phyloP scores from a whole-genome alignment of 2,888 invertebrate species.

The Nipponacmea schrenckii region DNA sequence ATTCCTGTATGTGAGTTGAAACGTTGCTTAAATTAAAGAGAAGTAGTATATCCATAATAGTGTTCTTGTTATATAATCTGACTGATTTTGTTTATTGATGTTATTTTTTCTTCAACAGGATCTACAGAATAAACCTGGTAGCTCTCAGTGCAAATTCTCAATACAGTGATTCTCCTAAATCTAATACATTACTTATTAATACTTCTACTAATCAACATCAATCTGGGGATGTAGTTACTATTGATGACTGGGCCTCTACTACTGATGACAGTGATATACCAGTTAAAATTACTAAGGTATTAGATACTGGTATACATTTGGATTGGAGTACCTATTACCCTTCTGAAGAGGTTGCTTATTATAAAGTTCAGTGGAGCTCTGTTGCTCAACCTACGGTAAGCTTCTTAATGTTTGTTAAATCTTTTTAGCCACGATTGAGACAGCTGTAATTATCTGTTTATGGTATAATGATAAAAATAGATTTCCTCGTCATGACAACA shows the following conservation, averaged over 20 bases:
- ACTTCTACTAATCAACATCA: conserved; percentile 42
- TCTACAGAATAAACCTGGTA: conserved; percentile 62
- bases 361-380: conserved; percentile 66
- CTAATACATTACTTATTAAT: conserved; percentile 60
- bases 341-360: conserved; percentile 56
- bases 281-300: conserved; percentile 60
- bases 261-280: conserved; percentile 57
- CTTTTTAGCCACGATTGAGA: background rate
- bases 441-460: background rate
- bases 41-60: no score
- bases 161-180: conserved; percentile 60
- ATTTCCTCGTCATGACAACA: background rate
- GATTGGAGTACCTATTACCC: conserved; percentile 64
- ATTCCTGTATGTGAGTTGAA: no score
- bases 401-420: conserved; percentile 12
- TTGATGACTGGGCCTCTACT: conserved; percentile 44
- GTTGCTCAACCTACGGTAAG: conserved; percentile 66
- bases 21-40: no score
- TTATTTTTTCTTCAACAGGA: conserved; percentile 36
- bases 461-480: background rate
- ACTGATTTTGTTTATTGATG: no score
- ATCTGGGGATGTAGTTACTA: conserved; percentile 30
- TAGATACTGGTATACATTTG: conserved; percentile 62
- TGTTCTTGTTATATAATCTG: no score
- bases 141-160: conserved; percentile 58